phyloP scores from a whole-genome alignment of 2,113 vertebrate species.

The Pelvicachromis taeniatus region DNA sequence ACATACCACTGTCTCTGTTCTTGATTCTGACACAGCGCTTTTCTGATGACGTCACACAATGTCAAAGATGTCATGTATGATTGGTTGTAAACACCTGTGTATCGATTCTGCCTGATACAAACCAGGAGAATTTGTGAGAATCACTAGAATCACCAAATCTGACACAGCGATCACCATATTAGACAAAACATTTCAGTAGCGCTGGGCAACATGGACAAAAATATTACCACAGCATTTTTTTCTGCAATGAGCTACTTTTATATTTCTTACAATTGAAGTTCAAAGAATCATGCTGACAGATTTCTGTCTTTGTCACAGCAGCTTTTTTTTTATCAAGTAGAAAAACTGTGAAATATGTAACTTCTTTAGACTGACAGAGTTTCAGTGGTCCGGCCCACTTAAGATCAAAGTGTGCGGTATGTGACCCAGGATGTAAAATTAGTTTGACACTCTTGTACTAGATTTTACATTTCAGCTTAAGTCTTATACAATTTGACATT shows the following conservation, averaged over 20 bases:
- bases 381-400: neutral
- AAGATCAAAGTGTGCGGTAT: neutral
- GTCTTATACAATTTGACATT: neutral
- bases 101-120: neutral
- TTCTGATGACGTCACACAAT: neutral
- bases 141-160: neutral
- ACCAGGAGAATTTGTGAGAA: neutral
- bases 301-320: neutral
- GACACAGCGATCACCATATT: accelerated
- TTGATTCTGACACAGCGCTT: neutral
- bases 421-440: neutral
- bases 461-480: neutral
- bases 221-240: neutral
- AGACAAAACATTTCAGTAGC: neutral
- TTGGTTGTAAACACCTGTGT: neutral
- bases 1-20: neutral
- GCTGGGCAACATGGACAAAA: neutral
- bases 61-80: neutral
- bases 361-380: neutral
- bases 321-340: neutral
- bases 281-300: neutral
- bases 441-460: neutral
- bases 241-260: neutral
- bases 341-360: neutral
- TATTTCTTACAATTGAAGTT: neutral